Evolutionary conservation across 2,113 vertebrate species (phyloP).

Genomic region (Strigops habroptila): DNA sequence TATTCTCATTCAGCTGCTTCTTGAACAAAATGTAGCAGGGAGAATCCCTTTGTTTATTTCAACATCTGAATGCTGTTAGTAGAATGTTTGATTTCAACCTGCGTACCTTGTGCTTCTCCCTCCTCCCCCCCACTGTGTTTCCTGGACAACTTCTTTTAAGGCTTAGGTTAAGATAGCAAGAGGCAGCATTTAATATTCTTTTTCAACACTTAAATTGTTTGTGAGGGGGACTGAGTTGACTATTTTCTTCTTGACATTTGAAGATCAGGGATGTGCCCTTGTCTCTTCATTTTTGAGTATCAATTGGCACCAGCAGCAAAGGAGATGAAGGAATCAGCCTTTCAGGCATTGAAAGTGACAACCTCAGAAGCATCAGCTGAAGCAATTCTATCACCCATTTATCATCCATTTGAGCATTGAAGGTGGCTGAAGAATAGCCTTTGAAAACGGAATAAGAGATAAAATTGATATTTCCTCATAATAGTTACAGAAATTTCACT

Average conservation of each 20-base stretch:
- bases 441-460: background rate
- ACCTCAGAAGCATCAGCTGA: slow-evolving; percentile 27
- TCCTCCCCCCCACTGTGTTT: background rate
- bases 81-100: background rate
- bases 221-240: background rate
- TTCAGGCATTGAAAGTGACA: slow-evolving; percentile 55
- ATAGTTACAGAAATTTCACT: background rate
- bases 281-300: slow-evolving; percentile 35
- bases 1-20: background rate
- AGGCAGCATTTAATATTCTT: background rate
- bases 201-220: background rate
- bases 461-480: background rate
- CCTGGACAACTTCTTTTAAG: background rate
- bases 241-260: slow-evolving; percentile 39
- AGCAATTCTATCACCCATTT: slow-evolving; percentile 10
- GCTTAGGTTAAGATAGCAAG: background rate
- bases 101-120: background rate
- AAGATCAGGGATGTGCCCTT: slow-evolving; percentile 42
- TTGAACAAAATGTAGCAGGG: background rate
- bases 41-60: background rate
- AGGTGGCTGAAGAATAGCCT: background rate
- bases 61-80: background rate
- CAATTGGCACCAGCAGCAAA: slow-evolving; percentile 3
- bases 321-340: slow-evolving; percentile 16
- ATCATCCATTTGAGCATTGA: slow-evolving; percentile 10